Conservation (phyloP, 2,888 invertebrate genomes). For the Harpalus rufipes region DNA sequence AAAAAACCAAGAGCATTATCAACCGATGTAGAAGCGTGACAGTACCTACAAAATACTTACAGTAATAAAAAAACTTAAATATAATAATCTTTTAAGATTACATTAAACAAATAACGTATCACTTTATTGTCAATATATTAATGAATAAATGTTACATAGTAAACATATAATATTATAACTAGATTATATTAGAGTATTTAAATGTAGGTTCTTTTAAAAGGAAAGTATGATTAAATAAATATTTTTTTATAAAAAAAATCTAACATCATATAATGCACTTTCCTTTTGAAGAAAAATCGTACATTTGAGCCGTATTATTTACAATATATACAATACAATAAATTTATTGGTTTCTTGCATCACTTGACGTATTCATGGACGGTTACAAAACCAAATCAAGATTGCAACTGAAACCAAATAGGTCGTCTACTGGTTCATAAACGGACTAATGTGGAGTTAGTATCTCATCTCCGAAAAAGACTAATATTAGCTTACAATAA, state of each 20-base stretch:
- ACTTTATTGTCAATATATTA: slow-evolving; percentile 67
- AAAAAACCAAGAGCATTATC: not conserved
- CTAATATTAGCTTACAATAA: not conserved
- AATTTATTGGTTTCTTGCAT: slow-evolving; percentile 63
- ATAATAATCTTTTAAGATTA: slow-evolving; percentile 52
- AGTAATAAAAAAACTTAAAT: slow-evolving; percentile 30
- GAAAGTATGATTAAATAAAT: slow-evolving; percentile 61
- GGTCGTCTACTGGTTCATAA: not conserved
- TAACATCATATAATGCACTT: slow-evolving; percentile 58
- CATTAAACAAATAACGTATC: slow-evolving; percentile 67
- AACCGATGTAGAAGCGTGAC: slow-evolving; percentile 8
- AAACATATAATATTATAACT: slow-evolving; percentile 67
- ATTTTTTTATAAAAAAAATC: slow-evolving; percentile 50
- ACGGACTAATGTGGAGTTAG: slow-evolving; percentile 28
- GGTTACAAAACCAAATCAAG: slow-evolving; percentile 56
- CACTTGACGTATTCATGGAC: slow-evolving; percentile 62
- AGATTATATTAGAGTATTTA: slow-evolving; percentile 64
- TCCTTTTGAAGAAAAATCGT: slow-evolving; percentile 66
- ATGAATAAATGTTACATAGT: slow-evolving; percentile 67
- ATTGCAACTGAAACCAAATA: slow-evolving; percentile 22
- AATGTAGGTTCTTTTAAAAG: slow-evolving; percentile 66
- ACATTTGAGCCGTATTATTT: slow-evolving; percentile 65
- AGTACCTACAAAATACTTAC: slow-evolving; percentile 4
- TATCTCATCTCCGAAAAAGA: slow-evolving; percentile 2
- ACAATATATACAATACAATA: slow-evolving; percentile 61